Percentiles rank a stretch among this genome's conserved stretches.
phyloP scores from a whole-genome alignment of 2,888 invertebrate genomes.

The Hypsopygia costalis region DNA sequence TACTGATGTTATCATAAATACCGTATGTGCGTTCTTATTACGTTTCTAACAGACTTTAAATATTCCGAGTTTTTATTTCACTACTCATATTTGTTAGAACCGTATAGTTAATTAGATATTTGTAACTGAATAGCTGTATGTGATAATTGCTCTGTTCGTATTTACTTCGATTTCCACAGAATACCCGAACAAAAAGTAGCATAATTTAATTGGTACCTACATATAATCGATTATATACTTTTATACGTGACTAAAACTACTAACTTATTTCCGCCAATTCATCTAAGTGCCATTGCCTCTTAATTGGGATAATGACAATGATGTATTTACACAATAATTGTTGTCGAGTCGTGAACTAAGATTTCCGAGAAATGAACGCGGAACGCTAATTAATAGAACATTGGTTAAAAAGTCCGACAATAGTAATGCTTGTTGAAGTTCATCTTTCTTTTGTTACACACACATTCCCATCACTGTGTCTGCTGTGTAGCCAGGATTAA shows the following conservation, averaged over 20 bases:
- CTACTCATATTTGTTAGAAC: not conserved
- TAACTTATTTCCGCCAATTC: constrained; percentile 3
- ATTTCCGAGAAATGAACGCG: constrained; percentile 19
- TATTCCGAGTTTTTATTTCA: not conserved
- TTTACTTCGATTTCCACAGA: no score
- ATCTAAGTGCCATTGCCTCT: not conserved
- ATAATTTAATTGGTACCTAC: not conserved
- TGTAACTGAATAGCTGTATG: no score
- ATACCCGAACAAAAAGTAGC: not conserved
- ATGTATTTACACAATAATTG: constrained; percentile 6
- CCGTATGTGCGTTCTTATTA: constrained; percentile 2
- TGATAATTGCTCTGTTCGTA: no score
- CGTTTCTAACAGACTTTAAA: not conserved
- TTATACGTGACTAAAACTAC: not conserved
- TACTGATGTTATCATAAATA: constrained; percentile 9
- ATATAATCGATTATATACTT: not conserved
- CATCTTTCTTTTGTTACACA: no score
- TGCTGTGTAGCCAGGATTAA: no score
- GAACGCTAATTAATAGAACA: constrained; percentile 11
- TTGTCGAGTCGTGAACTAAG: constrained; percentile 10
- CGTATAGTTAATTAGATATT: no score
- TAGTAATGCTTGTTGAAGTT: no score
- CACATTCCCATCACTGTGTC: no score
- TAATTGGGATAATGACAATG: constrained; percentile 6
- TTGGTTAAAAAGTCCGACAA: no score